These are phyloP conservation scores for Myripristis murdjan DNA, from an alignment of 2,797 vertebrate species.

Conservation along the genomic window DNA sequence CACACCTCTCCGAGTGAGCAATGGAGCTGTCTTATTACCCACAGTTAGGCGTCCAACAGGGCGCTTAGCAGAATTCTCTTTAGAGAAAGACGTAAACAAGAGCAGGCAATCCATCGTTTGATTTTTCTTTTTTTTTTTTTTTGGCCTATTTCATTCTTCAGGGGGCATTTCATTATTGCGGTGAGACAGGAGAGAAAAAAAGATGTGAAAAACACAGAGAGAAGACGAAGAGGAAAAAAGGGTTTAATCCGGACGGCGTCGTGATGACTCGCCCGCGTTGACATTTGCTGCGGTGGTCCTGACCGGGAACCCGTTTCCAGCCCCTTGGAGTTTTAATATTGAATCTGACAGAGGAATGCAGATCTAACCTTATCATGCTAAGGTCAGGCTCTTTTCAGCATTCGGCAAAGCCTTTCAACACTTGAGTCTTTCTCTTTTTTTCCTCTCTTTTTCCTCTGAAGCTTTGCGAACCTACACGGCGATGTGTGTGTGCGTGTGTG, in stretches of 20 bases:
- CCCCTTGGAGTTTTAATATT: constrained; percentile 26
- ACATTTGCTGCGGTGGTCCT: constrained; percentile 45
- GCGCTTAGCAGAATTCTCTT: constrained; percentile 53
- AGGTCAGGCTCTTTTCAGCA: constrained; percentile 44
- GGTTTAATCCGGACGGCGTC: constrained; percentile 38
- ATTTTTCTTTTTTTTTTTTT: too few species aligned
- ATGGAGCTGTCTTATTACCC: constrained; percentile 73
- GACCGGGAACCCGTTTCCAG: constrained; percentile 33
- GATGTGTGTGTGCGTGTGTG: neutral
- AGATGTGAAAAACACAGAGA: constrained; percentile 35
- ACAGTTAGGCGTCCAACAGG: constrained; percentile 64
- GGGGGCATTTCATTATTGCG: constrained; percentile 44
- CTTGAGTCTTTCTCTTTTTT: neutral
- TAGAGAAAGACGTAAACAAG: constrained; percentile 48
- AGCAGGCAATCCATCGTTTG: constrained; percentile 21
- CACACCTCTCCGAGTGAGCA: constrained; percentile 70
- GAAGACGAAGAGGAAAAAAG: constrained; percentile 25
- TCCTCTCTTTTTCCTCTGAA: too few species aligned
- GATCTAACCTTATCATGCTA: constrained; percentile 41
- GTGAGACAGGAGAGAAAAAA: constrained; percentile 1
- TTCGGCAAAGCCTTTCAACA: constrained; percentile 18
- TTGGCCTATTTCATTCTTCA: constrained; percentile 33
- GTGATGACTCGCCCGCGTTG: constrained; percentile 35
- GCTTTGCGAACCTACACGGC: constrained; percentile 11
- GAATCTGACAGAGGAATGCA: constrained; percentile 45